Evolutionary conservation across 2,113 vertebrate species (phyloP).

Genomic region (Phrynosoma blainvillii): DNA sequence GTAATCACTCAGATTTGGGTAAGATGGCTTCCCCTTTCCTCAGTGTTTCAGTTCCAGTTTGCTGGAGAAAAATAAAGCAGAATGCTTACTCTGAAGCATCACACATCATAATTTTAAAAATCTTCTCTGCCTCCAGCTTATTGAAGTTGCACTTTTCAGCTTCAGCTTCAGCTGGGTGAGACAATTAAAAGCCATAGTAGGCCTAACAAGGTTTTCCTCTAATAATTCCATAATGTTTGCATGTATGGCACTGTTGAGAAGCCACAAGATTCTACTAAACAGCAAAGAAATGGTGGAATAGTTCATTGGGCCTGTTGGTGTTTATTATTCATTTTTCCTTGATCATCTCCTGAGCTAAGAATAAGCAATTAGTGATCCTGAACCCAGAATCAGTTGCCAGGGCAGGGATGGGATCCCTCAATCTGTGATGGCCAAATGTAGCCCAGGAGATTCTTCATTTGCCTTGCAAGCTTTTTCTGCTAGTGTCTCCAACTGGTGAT

Average conservation of each 20-base stretch:
- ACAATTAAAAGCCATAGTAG: background rate
- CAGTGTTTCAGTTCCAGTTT: background rate
- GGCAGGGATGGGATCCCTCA: background rate
- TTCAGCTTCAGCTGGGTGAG: background rate
- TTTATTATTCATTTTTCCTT: background rate
- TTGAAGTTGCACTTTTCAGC: background rate
- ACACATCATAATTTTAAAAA: background rate
- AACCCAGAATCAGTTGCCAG: background rate
- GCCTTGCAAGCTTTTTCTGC: background rate
- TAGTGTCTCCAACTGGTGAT: background rate
- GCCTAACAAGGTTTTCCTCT: background rate
- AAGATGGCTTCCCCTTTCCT: conserved; percentile 55
- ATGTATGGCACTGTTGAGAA: background rate
- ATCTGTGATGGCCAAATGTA: background rate
- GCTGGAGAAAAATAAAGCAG: background rate
- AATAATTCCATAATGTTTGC: background rate
- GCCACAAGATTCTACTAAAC: background rate
- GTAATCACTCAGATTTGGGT: conserved; percentile 92
- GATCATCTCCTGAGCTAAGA: background rate
- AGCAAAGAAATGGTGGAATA: background rate
- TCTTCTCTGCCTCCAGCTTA: background rate
- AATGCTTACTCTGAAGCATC: conserved; percentile 18
- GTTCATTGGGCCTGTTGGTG: too few species aligned
- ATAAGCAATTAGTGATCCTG: background rate
- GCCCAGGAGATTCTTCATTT: background rate